Evolutionary conservation across 2,113 vertebrate genomes (phyloP).

Genomic region (Dromas ardeola): DNA sequence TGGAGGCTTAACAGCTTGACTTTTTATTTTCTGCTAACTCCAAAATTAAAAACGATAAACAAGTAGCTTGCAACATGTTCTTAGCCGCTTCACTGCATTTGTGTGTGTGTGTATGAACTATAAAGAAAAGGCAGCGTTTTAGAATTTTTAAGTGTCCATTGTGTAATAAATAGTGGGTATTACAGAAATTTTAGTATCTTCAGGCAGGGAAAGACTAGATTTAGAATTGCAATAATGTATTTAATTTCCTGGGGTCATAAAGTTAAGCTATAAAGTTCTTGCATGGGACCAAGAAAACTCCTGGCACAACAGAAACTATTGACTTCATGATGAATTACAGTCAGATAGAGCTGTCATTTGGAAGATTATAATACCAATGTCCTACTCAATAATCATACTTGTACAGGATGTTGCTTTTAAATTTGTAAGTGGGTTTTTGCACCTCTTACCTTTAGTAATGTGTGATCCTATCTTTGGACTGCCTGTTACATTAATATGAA

Average conservation of each 20-base stretch:
- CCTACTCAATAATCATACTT: not conserved
- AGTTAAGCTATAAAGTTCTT: not conserved
- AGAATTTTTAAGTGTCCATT: not conserved
- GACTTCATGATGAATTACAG: not conserved
- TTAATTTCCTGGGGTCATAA: not conserved
- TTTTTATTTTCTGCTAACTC: not conserved
- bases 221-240: not conserved
- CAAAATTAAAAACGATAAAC: not conserved
- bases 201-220: not conserved
- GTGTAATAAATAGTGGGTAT: not conserved
- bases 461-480: not conserved
- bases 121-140: not conserved
- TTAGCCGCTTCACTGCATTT: rapidly evolving
- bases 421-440: not conserved
- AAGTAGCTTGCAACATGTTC: not conserved
- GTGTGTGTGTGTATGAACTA: not conserved
- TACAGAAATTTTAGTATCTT: not conserved
- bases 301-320: not conserved
- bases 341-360: not conserved
- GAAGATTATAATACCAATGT: not conserved
- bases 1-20: not conserved
- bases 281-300: not conserved
- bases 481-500: constrained; percentile 27
- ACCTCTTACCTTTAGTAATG: not conserved
- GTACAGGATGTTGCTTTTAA: not conserved